Evolutionary conservation across 2,797 vertebrate genomes (phyloP).

Genomic region (Lutjanus campechanus): DNA sequence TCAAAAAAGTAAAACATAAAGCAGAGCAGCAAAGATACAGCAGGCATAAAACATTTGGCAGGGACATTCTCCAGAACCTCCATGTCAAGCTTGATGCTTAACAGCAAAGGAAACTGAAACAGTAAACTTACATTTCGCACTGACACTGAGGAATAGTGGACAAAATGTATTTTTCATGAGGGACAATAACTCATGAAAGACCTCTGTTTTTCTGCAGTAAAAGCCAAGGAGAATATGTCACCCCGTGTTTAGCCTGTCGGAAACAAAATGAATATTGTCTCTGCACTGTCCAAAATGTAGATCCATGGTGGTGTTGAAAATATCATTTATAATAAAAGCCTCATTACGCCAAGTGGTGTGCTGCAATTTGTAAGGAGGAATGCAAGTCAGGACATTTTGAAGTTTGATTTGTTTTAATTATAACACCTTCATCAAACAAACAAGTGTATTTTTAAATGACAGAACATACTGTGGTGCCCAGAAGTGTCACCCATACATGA

Average conservation of each 20-base stretch:
- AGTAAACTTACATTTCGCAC: slow-evolving; percentile 35
- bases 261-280: background rate
- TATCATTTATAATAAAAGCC: background rate
- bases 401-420: slow-evolving; percentile 17
- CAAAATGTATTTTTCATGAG: background rate
- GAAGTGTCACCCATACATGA: slow-evolving; percentile 4
- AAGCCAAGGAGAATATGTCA: slow-evolving; percentile 2
- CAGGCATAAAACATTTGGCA: slow-evolving; percentile 19
- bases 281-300: background rate
- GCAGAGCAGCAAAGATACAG: slow-evolving; percentile 15
- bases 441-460: background rate
- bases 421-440: slow-evolving; percentile 7
- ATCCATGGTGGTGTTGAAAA: background rate
- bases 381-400: background rate
- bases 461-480: background rate
- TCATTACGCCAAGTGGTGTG: slow-evolving; percentile 5
- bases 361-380: slow-evolving; percentile 7
- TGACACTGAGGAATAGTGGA: slow-evolving; percentile 20
- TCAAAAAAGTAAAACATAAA: slow-evolving; percentile 23
- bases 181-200: slow-evolving; percentile 17
- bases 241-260: background rate
- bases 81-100: slow-evolving; percentile 34
- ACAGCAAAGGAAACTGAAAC: slow-evolving; percentile 36
- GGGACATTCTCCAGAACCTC: slow-evolving; percentile 15
- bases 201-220: background rate